Evolutionary conservation across 1,140 invertebrate species (phyloP).

Genomic region (Anastatus disparis): DNA sequence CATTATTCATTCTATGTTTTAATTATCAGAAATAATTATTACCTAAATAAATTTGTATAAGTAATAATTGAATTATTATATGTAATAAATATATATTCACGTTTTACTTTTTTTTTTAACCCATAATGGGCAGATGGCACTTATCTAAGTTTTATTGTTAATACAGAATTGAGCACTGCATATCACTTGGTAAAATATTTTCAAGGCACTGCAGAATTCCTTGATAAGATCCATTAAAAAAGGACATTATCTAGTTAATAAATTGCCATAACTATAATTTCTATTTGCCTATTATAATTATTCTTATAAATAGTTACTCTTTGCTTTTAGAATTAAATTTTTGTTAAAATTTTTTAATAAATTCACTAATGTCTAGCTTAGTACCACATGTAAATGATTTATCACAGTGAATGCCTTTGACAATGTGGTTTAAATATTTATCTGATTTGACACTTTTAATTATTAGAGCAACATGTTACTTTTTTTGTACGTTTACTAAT

Average conservation of each 20-base stretch:
- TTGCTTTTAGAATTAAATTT: neutral
- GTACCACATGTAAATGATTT: slow-evolving; percentile 18
- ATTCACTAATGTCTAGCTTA: slow-evolving; percentile 12
- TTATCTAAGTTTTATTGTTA: slow-evolving; percentile 25
- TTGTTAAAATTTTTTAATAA: too few species aligned
- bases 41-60: too few species aligned
- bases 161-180: slow-evolving; percentile 18
- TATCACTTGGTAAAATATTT: slow-evolving; percentile 34
- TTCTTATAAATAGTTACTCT: neutral
- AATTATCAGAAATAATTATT: too few species aligned
- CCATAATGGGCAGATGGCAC: slow-evolving; percentile 27
- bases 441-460: slow-evolving; percentile 33
- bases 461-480: slow-evolving; percentile 24
- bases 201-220: slow-evolving; percentile 34
- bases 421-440: slow-evolving; percentile 18
- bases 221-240: neutral
- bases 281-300: neutral
- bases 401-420: slow-evolving; percentile 42
- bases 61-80: too few species aligned
- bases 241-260: neutral
- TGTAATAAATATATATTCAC: too few species aligned
- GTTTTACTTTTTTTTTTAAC: neutral
- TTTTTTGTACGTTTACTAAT: slow-evolving; percentile 32
- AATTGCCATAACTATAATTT: neutral
- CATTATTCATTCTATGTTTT: too few species aligned